Conservation (phyloP, 2,888 invertebrate species). For the Hyppa rectilinea region DNA sequence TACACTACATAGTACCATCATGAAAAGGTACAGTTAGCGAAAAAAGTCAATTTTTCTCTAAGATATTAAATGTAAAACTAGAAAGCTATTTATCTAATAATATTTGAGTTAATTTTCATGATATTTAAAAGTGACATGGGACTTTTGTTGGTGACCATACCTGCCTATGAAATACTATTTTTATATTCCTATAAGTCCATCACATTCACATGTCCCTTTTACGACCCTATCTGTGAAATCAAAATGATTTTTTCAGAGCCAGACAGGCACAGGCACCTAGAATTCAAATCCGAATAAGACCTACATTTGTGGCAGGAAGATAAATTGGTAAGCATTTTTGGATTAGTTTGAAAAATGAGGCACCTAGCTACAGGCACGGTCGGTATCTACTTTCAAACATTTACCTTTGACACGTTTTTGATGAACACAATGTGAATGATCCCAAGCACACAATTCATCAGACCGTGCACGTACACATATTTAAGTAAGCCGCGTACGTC, state of each 20-base stretch:
- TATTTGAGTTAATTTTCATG: no score
- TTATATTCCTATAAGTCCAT: background rate
- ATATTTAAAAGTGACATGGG: no score
- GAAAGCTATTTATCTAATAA: no score
- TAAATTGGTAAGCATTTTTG: conserved; percentile 29
- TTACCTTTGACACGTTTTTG: conserved; percentile 23
- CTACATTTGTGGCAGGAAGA: conserved; percentile 34
- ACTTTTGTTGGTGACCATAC: no score
- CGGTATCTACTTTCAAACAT: conserved; percentile 8
- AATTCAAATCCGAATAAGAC: conserved; percentile 33
- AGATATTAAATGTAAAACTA: no score
- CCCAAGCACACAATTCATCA: conserved; percentile 66
- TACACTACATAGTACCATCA: background rate
- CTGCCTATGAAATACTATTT: conserved; percentile 1
- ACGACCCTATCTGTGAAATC: background rate
- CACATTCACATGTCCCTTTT: conserved; percentile 9
- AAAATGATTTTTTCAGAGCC: conserved; percentile 1
- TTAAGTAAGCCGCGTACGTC: conserved; percentile 76
- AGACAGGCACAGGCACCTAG: background rate
- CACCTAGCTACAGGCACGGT: conserved; percentile 1
- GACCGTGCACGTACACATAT: conserved; percentile 74
- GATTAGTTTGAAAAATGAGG: conserved; percentile 16
- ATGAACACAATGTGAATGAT: conserved; percentile 26
- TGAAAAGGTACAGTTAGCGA: no score
- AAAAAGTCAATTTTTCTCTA: no score